Conservation (phyloP, 1,140 invertebrate genomes). For the Carposina sasakii region DNA sequence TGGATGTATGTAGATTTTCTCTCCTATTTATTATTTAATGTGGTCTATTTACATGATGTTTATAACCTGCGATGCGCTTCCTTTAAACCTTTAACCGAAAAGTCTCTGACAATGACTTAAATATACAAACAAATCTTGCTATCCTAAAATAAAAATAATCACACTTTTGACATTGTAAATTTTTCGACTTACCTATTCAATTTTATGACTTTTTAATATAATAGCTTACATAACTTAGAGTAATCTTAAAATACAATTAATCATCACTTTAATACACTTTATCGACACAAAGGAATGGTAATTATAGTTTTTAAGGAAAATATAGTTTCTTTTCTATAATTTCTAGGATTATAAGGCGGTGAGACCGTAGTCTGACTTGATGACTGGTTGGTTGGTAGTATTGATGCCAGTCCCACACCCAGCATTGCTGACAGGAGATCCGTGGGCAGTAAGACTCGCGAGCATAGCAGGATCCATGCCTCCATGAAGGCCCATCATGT, state of each 20-base stretch:
- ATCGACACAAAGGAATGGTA: conserved; percentile 67
- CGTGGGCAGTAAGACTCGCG: conserved; percentile 55
- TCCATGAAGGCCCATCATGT: conserved; percentile 65
- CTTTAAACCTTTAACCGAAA: too few relatives aligned
- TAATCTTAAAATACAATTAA: conserved; percentile 50
- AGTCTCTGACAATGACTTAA: conserved; percentile 56
- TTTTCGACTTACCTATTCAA: conserved; percentile 63
- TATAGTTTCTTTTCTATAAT: conserved; percentile 60
- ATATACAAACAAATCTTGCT: conserved; percentile 60
- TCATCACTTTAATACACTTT: conserved; percentile 63
- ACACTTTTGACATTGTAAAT: conserved; percentile 71
- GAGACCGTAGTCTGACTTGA: conserved; percentile 71
- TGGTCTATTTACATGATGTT: too few relatives aligned
- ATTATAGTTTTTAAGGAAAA: conserved; percentile 60
- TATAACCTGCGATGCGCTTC: too few relatives aligned
- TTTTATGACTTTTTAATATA: conserved; percentile 60
- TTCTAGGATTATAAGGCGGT: conserved; percentile 71
- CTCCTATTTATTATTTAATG: too few relatives aligned
- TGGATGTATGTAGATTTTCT: too few relatives aligned
- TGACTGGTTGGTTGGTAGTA: conserved; percentile 55
- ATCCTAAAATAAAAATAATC: conserved; percentile 63
- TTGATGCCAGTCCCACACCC: conserved; percentile 61
- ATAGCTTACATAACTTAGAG: conserved; percentile 56
- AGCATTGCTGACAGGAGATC: conserved; percentile 52
- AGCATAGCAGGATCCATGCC: conserved; percentile 56